A percentile compares a stretch with the other conserved stretches of the same genome.
Evolutionary conservation across 64 coral and sea anemone species (phyloP).

Genomic region (Pocillopora damicornis): DNA sequence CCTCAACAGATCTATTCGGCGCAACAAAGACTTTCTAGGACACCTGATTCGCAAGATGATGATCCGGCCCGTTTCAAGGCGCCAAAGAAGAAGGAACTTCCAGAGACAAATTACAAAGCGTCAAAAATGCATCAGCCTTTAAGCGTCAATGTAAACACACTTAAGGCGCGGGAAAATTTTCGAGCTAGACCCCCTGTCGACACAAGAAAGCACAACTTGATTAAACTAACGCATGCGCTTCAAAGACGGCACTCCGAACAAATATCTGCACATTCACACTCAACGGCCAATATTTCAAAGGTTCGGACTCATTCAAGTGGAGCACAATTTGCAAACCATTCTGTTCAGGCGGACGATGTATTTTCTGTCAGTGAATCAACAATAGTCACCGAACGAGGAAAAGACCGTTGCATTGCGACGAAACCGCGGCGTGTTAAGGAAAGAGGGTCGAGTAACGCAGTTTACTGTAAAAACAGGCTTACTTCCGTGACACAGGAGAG

Average conservation of each 20-base stretch:
- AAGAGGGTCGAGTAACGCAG: neutral
- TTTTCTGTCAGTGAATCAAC: slow-evolving; percentile 14
- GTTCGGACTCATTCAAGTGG: slow-evolving; percentile 1
- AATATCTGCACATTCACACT: neutral
- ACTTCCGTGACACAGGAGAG: neutral
- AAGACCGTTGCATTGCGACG: neutral
- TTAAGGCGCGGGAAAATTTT: neutral
- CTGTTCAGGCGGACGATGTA: neutral
- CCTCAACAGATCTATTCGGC: neutral
- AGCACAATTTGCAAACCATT: neutral
- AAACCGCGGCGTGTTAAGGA: neutral
- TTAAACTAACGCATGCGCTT: neutral
- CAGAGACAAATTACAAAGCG: neutral
- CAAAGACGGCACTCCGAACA: slow-evolving; percentile 11
- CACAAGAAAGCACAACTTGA: neutral
- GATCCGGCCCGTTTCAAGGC: no score
- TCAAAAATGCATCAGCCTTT: neutral
- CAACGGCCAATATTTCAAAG: neutral
- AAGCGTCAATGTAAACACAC: neutral
- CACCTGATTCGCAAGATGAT: neutral
- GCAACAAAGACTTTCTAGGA: neutral
- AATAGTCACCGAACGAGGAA: neutral
- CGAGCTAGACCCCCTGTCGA: neutral
- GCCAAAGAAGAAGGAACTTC: neutral
- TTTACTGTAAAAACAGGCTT: neutral